phyloP scores from a whole-genome alignment of 2,797 vertebrate genomes.

The Aratinga solstitialis region DNA sequence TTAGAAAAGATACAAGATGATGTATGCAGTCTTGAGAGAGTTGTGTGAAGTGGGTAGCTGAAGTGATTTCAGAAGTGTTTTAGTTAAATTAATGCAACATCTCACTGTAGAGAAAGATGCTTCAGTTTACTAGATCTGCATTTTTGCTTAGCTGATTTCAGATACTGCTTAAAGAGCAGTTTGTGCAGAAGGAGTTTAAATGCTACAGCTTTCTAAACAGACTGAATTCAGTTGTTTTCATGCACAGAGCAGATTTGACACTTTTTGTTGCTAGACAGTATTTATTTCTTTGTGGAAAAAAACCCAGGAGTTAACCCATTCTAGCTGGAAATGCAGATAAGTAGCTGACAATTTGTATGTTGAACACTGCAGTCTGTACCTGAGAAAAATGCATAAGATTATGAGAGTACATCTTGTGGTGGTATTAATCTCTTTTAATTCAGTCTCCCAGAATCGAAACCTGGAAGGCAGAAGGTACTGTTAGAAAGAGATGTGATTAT shows the following conservation, averaged over 20 bases:
- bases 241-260: background rate
- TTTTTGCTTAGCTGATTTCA: background rate
- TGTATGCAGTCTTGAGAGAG: background rate
- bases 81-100: background rate
- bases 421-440: background rate
- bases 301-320: background rate
- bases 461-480: background rate
- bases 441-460: background rate
- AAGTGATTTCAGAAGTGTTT: background rate
- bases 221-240: background rate
- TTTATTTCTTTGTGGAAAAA: background rate
- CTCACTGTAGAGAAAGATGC: background rate
- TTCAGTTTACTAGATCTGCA: background rate
- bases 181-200: background rate
- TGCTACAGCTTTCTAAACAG: background rate
- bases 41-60: background rate
- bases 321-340: background rate
- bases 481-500: background rate
- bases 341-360: background rate
- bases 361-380: background rate
- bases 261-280: background rate
- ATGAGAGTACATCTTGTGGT: background rate
- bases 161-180: background rate
- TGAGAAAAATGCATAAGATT: background rate
- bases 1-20: background rate